Conservation (phyloP, 2,797 vertebrate genomes). For the Macropus fuliginosus region DNA sequence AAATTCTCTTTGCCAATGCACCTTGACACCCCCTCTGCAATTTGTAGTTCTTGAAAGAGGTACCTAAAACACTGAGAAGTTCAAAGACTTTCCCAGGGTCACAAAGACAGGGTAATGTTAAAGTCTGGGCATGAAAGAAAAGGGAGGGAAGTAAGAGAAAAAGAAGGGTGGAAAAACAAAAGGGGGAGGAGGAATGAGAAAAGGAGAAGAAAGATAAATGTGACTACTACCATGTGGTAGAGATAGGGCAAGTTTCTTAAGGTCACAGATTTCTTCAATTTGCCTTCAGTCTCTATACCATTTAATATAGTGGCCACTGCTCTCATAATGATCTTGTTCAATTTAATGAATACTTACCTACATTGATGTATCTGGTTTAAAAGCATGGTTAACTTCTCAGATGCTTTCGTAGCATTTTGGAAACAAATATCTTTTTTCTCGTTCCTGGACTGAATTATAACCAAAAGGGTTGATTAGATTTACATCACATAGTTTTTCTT, state of each 20-base stretch:
- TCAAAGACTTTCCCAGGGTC: not conserved
- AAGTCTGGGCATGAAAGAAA: not conserved
- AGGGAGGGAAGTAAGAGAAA: not conserved
- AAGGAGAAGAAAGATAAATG: not conserved
- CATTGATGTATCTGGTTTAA: slow-evolving; percentile 87
- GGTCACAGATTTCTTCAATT: not conserved
- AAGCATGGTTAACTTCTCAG: slow-evolving; percentile 85
- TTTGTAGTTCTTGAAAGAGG: not conserved
- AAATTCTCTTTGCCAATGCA: not conserved
- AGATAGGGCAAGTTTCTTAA: not conserved
- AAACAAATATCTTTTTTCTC: slow-evolving; percentile 82
- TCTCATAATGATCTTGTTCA: not conserved
- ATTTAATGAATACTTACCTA: slow-evolving; percentile 82
- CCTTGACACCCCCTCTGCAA: not conserved
- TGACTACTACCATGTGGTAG: not conserved
- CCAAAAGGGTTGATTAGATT: slow-evolving; percentile 18
- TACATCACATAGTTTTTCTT: not conserved
- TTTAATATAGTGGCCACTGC: not conserved
- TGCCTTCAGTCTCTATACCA: not conserved
- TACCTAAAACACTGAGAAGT: not conserved
- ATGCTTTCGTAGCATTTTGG: slow-evolving; percentile 80
- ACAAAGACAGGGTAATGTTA: not conserved
- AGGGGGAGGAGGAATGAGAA: not conserved
- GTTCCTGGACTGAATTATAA: slow-evolving; percentile 82
- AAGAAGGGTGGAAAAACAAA: not conserved